Percentiles rank a stretch among this genome's conserved stretches.
Evolutionary conservation across 2,888 invertebrate genomes (phyloP).

Genomic region (Sepioteuthis lessoniana): DNA sequence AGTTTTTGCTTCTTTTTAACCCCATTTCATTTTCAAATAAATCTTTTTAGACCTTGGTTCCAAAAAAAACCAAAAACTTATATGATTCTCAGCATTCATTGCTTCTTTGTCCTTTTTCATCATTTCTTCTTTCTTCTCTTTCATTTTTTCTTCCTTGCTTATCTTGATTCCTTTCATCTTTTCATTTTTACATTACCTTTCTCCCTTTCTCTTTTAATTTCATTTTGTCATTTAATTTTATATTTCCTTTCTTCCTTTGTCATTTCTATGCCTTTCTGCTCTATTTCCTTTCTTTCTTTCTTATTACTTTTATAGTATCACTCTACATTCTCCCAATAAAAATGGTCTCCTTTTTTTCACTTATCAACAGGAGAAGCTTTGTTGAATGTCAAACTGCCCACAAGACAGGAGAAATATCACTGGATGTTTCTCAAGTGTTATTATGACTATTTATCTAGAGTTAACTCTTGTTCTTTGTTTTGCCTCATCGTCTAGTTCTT

Average conservation of each 20-base stretch:
- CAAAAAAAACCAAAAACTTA: background rate
- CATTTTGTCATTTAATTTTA: no score
- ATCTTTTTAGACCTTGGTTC: background rate
- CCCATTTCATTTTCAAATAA: constrained; percentile 33
- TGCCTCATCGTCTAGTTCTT: background rate
- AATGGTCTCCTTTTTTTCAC: background rate
- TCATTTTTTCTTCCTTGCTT: background rate
- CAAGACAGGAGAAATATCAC: constrained; percentile 33
- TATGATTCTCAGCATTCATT: background rate
- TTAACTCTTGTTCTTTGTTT: background rate
- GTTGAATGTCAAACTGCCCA: background rate
- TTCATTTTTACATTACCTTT: background rate
- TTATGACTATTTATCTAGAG: background rate
- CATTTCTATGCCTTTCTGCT: no score
- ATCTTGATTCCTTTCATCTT: background rate
- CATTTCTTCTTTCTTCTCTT: background rate
- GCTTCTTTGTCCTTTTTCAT: background rate
- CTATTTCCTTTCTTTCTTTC: background rate
- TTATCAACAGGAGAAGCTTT: background rate
- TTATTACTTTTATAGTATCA: background rate
- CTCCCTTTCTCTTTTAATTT: no score
- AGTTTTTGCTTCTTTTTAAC: background rate
- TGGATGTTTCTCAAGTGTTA: background rate
- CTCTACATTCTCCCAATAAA: background rate
- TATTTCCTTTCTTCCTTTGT: no score